These are phyloP conservation scores for Rynchops niger DNA, from an alignment of 2,113 vertebrate genomes.

Conservation along the genomic window DNA sequence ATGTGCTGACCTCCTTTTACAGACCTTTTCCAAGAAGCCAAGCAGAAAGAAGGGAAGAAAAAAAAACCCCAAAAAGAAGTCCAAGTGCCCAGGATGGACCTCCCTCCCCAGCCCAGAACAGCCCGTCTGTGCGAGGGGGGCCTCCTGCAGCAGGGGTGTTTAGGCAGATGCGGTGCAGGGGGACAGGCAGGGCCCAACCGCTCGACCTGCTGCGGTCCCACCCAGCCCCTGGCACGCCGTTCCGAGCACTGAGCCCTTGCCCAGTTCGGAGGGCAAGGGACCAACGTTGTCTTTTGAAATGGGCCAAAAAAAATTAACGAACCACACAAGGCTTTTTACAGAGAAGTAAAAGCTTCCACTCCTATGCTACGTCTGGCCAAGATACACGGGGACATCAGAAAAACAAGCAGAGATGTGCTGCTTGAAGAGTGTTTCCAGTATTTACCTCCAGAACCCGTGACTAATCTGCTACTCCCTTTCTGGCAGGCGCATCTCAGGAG, in stretches of 20 bases:
- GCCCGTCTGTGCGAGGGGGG: background rate
- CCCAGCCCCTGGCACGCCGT: background rate
- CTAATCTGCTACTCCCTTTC: conserved; percentile 23
- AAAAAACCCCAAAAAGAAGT: background rate
- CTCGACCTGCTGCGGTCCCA: background rate
- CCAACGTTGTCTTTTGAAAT: background rate
- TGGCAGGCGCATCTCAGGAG: background rate
- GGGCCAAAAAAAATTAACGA: background rate
- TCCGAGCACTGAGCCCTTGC: background rate
- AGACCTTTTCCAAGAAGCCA: background rate
- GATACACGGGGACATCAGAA: conserved; percentile 22
- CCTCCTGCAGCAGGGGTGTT: background rate
- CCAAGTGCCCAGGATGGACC: background rate
- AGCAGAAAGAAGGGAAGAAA: background rate
- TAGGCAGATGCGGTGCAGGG: background rate
- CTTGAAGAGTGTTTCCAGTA: conserved; percentile 6
- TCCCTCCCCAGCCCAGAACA: background rate
- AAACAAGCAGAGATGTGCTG: conserved; percentile 23
- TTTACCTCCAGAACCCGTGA: conserved; percentile 32
- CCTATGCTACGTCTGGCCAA: background rate
- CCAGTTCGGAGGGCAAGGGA: background rate
- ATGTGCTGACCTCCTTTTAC: conserved; percentile 4
- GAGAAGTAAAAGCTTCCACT: conserved; percentile 27
- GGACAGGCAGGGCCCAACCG: background rate
- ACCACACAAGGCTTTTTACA: background rate